phyloP scores from a whole-genome alignment of 2,797 vertebrate genomes.

The Xenentodon cancila region DNA sequence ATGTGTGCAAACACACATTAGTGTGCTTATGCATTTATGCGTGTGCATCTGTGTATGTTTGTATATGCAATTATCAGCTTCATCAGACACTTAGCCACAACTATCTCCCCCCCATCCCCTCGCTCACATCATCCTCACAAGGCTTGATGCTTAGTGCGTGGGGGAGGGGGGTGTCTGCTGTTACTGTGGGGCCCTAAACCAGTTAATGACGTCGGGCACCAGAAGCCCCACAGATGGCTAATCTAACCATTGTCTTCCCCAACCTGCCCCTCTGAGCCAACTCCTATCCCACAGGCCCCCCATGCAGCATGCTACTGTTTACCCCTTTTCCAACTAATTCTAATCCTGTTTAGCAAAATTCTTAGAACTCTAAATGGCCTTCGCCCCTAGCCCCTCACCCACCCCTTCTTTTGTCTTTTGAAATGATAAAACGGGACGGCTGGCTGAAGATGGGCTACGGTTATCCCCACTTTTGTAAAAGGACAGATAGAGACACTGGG shows the following conservation, averaged over 20 bases:
- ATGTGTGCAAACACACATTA: slow-evolving; percentile 49
- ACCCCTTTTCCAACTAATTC: slow-evolving; percentile 77
- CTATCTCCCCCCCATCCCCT: slow-evolving; percentile 27
- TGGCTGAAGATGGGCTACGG: slow-evolving; percentile 59
- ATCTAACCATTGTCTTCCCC: slow-evolving; percentile 85
- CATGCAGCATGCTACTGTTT: slow-evolving; percentile 80
- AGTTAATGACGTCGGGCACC: slow-evolving; percentile 81
- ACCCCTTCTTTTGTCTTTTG: slow-evolving; percentile 66
- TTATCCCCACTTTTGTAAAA: slow-evolving; percentile 59
- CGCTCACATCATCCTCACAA: slow-evolving; percentile 45
- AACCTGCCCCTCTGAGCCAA: slow-evolving; percentile 65
- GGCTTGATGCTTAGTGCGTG: slow-evolving; percentile 60
- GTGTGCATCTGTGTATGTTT: slow-evolving; percentile 40
- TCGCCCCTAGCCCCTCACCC: slow-evolving; percentile 35
- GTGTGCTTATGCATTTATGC: slow-evolving; percentile 35
- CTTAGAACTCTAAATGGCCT: slow-evolving; percentile 77
- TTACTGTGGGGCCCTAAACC: slow-evolving; percentile 79
- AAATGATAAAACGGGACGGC: slow-evolving; percentile 63
- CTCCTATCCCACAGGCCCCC: slow-evolving; percentile 67
- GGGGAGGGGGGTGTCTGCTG: slow-evolving; percentile 59
- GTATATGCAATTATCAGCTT: slow-evolving; percentile 54
- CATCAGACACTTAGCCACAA: slow-evolving; percentile 50
- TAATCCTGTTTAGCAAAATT: slow-evolving; percentile 87
- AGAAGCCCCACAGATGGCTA: slow-evolving; percentile 86
- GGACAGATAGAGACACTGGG: slow-evolving; percentile 46